Evolutionary conservation across 2,888 invertebrate genomes (phyloP), one percentile per base, ranked within the genome.

Genomic region (Conchocele bisecta): DNA sequence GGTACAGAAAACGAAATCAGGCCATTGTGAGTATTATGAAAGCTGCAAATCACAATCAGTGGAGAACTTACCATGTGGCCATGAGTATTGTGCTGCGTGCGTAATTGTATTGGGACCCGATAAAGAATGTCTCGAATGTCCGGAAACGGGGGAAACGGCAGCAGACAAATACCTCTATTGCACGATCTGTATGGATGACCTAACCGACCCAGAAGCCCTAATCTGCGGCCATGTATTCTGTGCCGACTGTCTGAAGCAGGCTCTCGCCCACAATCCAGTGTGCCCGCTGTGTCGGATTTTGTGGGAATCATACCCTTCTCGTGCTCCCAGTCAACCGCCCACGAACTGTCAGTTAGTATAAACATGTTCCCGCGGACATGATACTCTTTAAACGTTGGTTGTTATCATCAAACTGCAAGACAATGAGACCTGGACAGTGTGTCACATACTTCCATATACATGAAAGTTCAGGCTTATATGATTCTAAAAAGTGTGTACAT

Each of bases 181-280:
- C 70, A 59, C 78, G 0, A 83, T 88, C 33, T 89, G 88, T 66
- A 44, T 85, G 65, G 79, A 79, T 29, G 50, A 31, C 6, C 60
- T 81, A 6, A 58, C 11, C 0, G 60, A 77, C 24, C 64, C 67
- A 0, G 78, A 79, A 24, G 46, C 20, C 24, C 53, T 85, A 20
- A 56, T 70, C n/a, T 88, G 88, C 71, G 73, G 75, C 5, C 88
- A 88, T 66, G 28, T 28, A 6, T 83, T 86, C 44, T 86, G 86
- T 70, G 59, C 35, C 28, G 64, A 26, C 3, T 88, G 88, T 60
- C 82, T 86, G 9, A 74, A 77, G 9, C 37, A 79, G 20, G 61
- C 69, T 35, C 81, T 82, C 42, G 31, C 35, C 41, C 66, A 77
- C 57, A 85, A 84, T 41, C 82, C 83, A n/a, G 77, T 75, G 20